Evolutionary conservation across 2,797 vertebrate species (phyloP).

Genomic region (Gastrophryne carolinensis): DNA sequence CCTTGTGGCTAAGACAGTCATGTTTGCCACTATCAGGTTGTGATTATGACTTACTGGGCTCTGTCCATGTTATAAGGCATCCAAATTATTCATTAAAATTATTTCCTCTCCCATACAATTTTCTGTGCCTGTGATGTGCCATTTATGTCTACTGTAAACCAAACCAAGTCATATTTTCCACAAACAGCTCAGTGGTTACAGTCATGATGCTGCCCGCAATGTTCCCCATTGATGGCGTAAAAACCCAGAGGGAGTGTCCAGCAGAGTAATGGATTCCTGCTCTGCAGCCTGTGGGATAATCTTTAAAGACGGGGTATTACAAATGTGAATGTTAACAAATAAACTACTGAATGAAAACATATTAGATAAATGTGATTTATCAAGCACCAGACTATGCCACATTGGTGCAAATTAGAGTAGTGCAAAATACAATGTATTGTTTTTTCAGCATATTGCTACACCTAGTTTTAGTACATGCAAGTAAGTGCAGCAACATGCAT

Average conservation of each 20-base stretch:
- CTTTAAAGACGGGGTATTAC: no score
- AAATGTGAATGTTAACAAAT: no score
- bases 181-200: conserved; percentile 37
- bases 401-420: no score
- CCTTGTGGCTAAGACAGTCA: conserved; percentile 44
- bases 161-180: conserved; percentile 46
- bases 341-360: no score
- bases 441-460: no score
- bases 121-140: conserved; percentile 26
- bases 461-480: no score
- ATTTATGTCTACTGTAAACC: conserved; percentile 34
- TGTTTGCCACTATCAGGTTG: conserved; percentile 11
- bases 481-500: no score
- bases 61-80: conserved; percentile 28
- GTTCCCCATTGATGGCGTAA: conserved; percentile 34
- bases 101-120: conserved; percentile 14
- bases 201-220: conserved; percentile 33
- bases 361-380: no score
- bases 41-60: conserved; percentile 28
- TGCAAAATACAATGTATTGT: no score
- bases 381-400: no score
- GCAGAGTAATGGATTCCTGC: conserved; percentile 34
- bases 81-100: conserved; percentile 40
- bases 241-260: conserved; percentile 34
- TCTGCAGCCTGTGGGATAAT: neutral